phyloP scores from a whole-genome alignment of 2,888 invertebrate genomes.

The Lycaena phlaeas region DNA sequence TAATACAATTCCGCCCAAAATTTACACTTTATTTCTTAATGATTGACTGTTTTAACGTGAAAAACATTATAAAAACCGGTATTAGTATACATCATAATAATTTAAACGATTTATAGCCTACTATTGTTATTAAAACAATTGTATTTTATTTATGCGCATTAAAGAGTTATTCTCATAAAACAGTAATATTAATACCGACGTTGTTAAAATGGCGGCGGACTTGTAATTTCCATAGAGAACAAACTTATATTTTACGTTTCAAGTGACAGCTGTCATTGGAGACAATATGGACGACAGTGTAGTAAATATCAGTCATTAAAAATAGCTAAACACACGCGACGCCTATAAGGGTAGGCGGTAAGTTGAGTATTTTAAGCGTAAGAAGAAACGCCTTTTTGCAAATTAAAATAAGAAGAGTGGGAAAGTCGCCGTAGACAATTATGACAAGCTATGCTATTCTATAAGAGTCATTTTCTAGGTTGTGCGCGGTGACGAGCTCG shows the following conservation, averaged over 20 bases:
- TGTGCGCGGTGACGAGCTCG: too few species aligned
- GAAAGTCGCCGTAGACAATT: too few species aligned
- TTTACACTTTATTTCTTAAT: background rate
- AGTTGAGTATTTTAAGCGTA: too few species aligned
- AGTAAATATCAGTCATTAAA: slow-evolving; percentile 1
- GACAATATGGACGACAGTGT: slow-evolving; percentile 1
- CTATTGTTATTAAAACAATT: background rate
- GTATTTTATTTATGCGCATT: background rate
- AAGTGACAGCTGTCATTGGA: slow-evolving; percentile 5
- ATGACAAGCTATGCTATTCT: too few species aligned
- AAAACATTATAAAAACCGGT: background rate
- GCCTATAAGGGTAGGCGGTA: background rate
- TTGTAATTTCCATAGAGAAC: background rate
- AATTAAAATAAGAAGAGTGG: too few species aligned
- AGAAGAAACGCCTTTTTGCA: too few species aligned
- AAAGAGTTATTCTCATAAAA: background rate
- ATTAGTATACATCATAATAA: background rate
- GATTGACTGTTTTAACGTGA: background rate
- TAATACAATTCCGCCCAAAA: background rate
- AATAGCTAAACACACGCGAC: background rate
- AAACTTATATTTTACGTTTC: slow-evolving; percentile 2
- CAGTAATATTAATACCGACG: background rate
- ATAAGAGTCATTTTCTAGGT: too few species aligned
- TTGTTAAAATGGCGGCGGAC: background rate
- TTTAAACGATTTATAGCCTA: background rate